Conservation (phyloP, 2,113 vertebrate species). For the Lophura nycthemera region DNA sequence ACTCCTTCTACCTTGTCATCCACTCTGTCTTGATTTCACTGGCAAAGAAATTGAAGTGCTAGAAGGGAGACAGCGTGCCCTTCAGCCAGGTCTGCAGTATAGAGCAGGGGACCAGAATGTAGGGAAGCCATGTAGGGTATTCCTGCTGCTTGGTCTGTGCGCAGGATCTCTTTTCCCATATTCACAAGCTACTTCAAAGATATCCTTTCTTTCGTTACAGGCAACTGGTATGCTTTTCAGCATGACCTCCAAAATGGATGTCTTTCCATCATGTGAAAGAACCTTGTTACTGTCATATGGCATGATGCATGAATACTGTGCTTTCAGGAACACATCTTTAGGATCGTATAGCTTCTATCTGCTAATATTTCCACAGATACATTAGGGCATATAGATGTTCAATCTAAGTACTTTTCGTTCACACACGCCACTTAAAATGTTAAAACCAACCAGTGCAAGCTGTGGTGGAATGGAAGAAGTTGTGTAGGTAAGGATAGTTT, state of each 20-base stretch:
- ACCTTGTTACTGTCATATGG: not conserved
- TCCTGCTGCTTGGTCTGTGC: not conserved
- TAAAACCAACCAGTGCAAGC: not conserved
- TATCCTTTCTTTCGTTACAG: not conserved
- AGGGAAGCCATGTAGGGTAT: not conserved
- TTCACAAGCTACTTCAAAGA: not conserved
- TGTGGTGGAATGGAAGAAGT: not conserved
- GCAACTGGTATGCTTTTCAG: not conserved
- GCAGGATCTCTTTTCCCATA: not conserved
- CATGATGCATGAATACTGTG: not conserved
- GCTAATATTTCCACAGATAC: not conserved
- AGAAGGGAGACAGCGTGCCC: not conserved
- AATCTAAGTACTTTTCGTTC: not conserved
- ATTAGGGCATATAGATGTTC: not conserved
- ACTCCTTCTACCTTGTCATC: not conserved
- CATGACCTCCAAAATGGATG: not conserved
- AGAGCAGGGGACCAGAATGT: not conserved
- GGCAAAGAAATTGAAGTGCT: not conserved
- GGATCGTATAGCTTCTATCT: not conserved
- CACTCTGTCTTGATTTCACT: not conserved
- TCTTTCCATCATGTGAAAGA: not conserved
- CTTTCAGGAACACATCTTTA: not conserved
- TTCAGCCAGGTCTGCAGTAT: not conserved
- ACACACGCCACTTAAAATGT: not conserved
- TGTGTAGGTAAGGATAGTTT: not conserved